phyloP scores from a whole-genome alignment of 2,888 invertebrate species.

The Conistra vaccinii region DNA sequence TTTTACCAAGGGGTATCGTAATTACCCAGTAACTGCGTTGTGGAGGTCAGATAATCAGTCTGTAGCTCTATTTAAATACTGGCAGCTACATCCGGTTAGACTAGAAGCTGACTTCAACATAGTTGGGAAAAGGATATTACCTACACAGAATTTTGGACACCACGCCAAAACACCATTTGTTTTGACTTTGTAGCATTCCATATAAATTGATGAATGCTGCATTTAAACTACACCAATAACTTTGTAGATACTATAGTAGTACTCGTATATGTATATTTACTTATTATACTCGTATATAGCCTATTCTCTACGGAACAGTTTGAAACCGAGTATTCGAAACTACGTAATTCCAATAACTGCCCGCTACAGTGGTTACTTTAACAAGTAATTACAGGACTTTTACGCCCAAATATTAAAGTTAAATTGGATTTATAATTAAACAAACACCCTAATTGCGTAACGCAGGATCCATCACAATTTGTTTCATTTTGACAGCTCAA shows the following conservation, averaged over 20 bases:
- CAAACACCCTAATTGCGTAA: too few relatives aligned
- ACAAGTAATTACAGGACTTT: conserved; percentile 31
- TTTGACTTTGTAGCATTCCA: conserved; percentile 2
- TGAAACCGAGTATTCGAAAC: not conserved
- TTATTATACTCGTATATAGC: conserved; percentile 5
- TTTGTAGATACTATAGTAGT: not conserved
- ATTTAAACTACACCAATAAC: not conserved
- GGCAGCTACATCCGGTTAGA: too few relatives aligned
- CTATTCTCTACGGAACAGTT: not conserved
- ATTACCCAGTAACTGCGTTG: too few relatives aligned
- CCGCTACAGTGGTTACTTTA: conserved; percentile 18
- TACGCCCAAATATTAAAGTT: conserved; percentile 21
- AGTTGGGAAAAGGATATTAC: too few relatives aligned
- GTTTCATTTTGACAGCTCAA: too few relatives aligned
- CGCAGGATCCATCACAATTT: too few relatives aligned
- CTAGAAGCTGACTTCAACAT: too few relatives aligned
- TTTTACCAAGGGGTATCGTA: too few relatives aligned
- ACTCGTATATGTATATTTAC: not conserved
- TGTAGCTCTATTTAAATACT: too few relatives aligned
- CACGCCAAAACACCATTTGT: not conserved
- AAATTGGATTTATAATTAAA: conserved; percentile 21
- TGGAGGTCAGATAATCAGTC: too few relatives aligned
- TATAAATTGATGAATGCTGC: conserved; percentile 28
- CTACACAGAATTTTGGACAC: not conserved
- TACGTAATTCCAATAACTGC: conserved; percentile 13